These are phyloP conservation scores for Drosophila phalerata DNA, from an alignment of 2,888 invertebrate species.

Conservation along the genomic window DNA sequence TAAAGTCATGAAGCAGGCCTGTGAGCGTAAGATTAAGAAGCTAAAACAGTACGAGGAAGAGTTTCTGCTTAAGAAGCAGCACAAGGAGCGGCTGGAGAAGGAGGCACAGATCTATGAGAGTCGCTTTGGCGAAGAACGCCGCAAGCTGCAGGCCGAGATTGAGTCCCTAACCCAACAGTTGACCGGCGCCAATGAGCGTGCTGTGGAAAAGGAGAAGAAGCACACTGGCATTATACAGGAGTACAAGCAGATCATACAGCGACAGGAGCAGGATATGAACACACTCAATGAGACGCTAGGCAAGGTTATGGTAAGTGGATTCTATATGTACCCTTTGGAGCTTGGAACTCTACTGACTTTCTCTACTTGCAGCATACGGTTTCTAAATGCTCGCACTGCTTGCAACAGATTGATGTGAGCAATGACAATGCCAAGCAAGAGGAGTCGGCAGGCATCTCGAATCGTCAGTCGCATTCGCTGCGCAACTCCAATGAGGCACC, in stretches of 20 bases:
- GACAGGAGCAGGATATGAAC: slow-evolving; percentile 93
- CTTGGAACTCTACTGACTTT: neutral
- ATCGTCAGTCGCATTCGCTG: slow-evolving; percentile 34
- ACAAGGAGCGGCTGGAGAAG: slow-evolving; percentile 88
- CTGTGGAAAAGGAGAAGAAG: slow-evolving; percentile 90
- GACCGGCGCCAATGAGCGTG: slow-evolving; percentile 90
- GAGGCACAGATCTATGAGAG: slow-evolving; percentile 90
- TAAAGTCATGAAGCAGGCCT: slow-evolving; percentile 95
- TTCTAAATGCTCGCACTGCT: slow-evolving; percentile 86
- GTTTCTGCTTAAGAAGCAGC: slow-evolving; percentile 91
- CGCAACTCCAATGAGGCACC: slow-evolving; percentile 75
- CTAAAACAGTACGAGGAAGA: slow-evolving; percentile 98
- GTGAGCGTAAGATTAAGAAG: slow-evolving; percentile 96
- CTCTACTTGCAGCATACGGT: slow-evolving; percentile 86
- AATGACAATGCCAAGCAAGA: slow-evolving; percentile 49
- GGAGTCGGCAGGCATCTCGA: slow-evolving; percentile 15
- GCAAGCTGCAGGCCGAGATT: slow-evolving; percentile 86
- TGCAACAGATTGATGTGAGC: slow-evolving; percentile 67
- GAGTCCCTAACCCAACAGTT: slow-evolving; percentile 91
- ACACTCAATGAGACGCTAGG: slow-evolving; percentile 87
- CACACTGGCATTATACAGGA: slow-evolving; percentile 94
- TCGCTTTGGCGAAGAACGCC: slow-evolving; percentile 86
- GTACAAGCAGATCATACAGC: slow-evolving; percentile 96
- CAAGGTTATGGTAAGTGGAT: slow-evolving; percentile 88
- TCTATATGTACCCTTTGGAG: neutral